These are phyloP conservation scores for Orientallactaga bullata DNA, from an alignment of 2,113 vertebrate species.

Conservation along the genomic window DNA sequence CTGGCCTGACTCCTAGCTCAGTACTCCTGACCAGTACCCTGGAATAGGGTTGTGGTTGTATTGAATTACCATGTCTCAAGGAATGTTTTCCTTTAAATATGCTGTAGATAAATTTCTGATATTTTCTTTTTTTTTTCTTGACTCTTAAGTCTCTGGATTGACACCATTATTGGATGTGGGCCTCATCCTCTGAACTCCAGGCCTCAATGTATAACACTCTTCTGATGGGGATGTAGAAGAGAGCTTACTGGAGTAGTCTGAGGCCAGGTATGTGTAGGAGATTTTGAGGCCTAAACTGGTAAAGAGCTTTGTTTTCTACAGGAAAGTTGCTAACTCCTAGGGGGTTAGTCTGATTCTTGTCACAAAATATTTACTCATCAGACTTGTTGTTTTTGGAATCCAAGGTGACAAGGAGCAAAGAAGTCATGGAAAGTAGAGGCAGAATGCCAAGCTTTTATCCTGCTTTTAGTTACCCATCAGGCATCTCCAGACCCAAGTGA, in stretches of 20 bases:
- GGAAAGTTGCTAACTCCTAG: neutral
- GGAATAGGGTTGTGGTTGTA: neutral
- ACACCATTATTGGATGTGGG: neutral
- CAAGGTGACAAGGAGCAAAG: neutral
- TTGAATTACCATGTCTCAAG: neutral
- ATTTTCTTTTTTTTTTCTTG: neutral
- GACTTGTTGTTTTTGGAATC: neutral
- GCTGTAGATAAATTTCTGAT: neutral
- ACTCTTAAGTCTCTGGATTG: neutral
- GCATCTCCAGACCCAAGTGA: neutral
- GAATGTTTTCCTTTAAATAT: neutral
- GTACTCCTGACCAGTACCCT: neutral
- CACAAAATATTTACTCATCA: neutral
- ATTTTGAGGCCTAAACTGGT: neutral
- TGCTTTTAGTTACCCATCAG: neutral
- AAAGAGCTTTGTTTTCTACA: neutral
- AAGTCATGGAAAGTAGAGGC: neutral
- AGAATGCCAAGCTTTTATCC: neutral
- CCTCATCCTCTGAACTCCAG: neutral
- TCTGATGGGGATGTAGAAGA: neutral
- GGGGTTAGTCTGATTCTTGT: neutral
- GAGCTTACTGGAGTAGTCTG: neutral
- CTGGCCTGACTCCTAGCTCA: neutral
- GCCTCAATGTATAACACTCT: neutral
- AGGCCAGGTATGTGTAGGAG: neutral